phyloP scores from a whole-genome alignment of 2,888 invertebrate species.

The Drosophila eohydei region DNA sequence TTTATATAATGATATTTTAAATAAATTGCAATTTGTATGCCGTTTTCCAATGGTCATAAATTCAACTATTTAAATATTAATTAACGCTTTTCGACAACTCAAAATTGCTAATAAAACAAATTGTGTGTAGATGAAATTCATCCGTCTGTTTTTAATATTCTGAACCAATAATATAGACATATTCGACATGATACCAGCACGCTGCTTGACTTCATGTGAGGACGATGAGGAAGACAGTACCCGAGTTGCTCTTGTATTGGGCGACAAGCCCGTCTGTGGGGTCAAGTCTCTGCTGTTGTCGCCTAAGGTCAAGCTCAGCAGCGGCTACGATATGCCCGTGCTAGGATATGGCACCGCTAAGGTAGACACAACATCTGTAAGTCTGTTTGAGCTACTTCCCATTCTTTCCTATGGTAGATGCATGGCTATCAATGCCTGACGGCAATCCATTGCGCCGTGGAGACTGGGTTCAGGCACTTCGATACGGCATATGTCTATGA shows the following conservation, averaged over 20 bases:
- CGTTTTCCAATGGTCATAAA: not conserved
- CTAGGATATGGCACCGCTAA: conserved; percentile 89
- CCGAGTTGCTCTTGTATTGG: conserved; percentile 45
- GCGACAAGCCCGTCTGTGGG: conserved; percentile 56
- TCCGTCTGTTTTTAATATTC: conserved; percentile 10
- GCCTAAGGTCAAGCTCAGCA: conserved; percentile 87
- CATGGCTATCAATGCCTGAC: conserved; percentile 77
- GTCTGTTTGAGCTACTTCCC: not conserved
- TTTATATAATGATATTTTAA: conserved; percentile 8
- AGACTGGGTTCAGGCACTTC: conserved; percentile 86
- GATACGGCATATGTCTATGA: conserved; percentile 86
- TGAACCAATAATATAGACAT: conserved; percentile 5
- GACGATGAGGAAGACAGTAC: conserved; percentile 52
- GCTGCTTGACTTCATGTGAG: conserved; percentile 50
- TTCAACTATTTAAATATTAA: not conserved
- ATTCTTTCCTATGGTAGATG: conserved; percentile 37
- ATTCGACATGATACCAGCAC: conserved; percentile 54
- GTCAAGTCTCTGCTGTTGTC: conserved; percentile 65
- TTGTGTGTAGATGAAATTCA: conserved; percentile 8
- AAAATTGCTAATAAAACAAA: conserved; percentile 22
- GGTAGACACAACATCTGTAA: conserved; percentile 4
- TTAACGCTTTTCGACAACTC: not conserved
- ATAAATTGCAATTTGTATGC: conserved; percentile 7
- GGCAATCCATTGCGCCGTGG: conserved; percentile 85
- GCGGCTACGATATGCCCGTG: conserved; percentile 88